Evolutionary conservation across 2,888 invertebrate species (phyloP).

Genomic region (Melikaiella ostensackeni): DNA sequence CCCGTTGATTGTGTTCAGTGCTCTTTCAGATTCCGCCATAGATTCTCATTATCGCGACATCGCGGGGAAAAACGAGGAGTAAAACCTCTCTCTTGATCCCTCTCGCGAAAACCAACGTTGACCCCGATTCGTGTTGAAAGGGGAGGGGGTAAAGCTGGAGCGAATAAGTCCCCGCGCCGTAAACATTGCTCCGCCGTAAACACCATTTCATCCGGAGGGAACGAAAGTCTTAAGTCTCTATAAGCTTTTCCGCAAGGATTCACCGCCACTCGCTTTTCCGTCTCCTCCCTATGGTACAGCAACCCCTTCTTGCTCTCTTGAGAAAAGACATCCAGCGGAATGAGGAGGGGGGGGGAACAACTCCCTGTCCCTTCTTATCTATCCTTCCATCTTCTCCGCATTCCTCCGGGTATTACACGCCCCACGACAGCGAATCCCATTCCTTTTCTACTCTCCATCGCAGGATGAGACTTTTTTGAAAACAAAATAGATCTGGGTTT

Average conservation of each 20-base stretch:
- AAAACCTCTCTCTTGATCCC: conserved; percentile 16
- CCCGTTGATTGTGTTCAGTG: not conserved
- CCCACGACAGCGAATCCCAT: conserved; percentile 59
- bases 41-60: conserved; percentile 14
- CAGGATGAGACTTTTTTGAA: conserved; percentile 6
- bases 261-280: conserved; percentile 55
- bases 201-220: conserved; percentile 66
- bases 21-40: conserved; percentile 16
- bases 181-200: conserved; percentile 61
- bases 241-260: conserved; percentile 74
- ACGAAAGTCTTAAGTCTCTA: conserved; percentile 68
- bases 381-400: conserved; percentile 75
- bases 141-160: conserved; percentile 8
- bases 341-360: conserved; percentile 2
- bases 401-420: conserved; percentile 76
- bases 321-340: conserved; percentile 43
- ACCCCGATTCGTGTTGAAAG: conserved; percentile 25
- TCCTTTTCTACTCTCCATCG: conserved; percentile 42
- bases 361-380: conserved; percentile 65
- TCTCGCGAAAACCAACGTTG: conserved; percentile 36
- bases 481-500: not conserved
- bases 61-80: not conserved
- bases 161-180: conserved; percentile 27
- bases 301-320: conserved; percentile 51
- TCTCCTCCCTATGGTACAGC: conserved; percentile 45